Percentiles rank a stretch among this genome's conserved stretches.
Evolutionary conservation across 2,113 vertebrate species (phyloP).

Genomic region (Mastomys coucha): DNA sequence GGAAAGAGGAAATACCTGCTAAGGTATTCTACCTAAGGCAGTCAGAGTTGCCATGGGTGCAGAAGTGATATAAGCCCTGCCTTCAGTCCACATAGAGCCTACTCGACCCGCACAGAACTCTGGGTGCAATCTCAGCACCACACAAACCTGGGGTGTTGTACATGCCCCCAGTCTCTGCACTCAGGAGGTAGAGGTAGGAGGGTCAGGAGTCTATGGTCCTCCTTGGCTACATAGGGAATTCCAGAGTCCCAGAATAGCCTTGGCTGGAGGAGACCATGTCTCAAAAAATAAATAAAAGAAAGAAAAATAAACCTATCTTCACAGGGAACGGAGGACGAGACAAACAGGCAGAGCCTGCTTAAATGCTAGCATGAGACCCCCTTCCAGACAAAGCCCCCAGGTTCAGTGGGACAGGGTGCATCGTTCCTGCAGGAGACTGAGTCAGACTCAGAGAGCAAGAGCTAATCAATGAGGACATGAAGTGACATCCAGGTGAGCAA

Average conservation of each 20-base stretch:
- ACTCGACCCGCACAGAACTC: not conserved
- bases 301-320: not conserved
- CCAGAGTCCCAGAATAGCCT: not conserved
- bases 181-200: not conserved
- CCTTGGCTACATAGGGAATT: not conserved
- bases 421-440: not conserved
- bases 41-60: not conserved
- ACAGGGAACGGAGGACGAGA: not conserved
- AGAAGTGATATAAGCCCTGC: not conserved
- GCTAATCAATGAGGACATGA: not conserved
- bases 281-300: not conserved
- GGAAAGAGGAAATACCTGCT: not conserved
- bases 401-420: not conserved
- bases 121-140: not conserved
- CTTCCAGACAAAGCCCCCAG: not conserved
- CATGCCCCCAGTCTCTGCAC: not conserved
- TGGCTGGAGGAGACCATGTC: not conserved
- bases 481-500: not conserved
- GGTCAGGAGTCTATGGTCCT: too few species aligned
- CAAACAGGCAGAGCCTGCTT: not conserved
- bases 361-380: not conserved
- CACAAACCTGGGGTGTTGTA: not conserved
- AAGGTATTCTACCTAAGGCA: not conserved
- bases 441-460: not conserved
- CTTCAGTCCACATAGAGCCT: not conserved